These are phyloP conservation scores for Pseudorhombus dupliciocellatus DNA, from an alignment of 2,113 vertebrate species.

Conservation along the genomic window DNA sequence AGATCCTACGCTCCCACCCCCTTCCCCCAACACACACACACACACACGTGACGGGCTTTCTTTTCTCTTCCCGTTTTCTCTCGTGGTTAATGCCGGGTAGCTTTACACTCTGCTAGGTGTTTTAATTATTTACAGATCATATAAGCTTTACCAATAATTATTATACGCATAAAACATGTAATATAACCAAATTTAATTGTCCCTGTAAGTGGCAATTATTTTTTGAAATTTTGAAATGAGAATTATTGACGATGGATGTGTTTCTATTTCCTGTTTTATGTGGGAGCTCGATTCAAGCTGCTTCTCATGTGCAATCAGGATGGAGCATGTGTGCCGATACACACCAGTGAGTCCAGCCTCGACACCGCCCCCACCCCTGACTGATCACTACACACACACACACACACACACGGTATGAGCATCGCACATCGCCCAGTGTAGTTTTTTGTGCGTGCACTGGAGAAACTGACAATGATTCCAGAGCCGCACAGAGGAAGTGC, in stretches of 20 bases:
- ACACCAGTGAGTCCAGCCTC: slow-evolving; percentile 55
- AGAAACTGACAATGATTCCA: not conserved
- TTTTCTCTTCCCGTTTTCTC: slow-evolving; percentile 1
- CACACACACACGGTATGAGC: not conserved
- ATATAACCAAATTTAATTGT: not conserved
- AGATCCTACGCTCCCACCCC: slow-evolving; percentile 50
- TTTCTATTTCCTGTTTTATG: too few relatives aligned
- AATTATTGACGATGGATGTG: too few relatives aligned
- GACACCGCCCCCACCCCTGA: slow-evolving; percentile 38
- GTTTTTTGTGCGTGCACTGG: not conserved
- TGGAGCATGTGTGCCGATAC: slow-evolving; percentile 42
- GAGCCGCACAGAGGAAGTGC: not conserved
- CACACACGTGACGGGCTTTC: not conserved
- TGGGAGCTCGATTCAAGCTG: not conserved
- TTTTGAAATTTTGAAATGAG: too few relatives aligned
- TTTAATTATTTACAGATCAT: slow-evolving; percentile 13
- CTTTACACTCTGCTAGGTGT: not conserved
- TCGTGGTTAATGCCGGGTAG: slow-evolving; percentile 22
- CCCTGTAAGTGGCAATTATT: not conserved
- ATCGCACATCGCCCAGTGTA: slow-evolving; percentile 17
- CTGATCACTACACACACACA: slow-evolving; percentile 14
- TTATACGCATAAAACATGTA: not conserved
- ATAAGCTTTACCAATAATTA: not conserved
- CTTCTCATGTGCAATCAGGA: slow-evolving; percentile 15
- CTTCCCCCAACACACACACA: not conserved